Evolutionary conservation across 2,888 invertebrate genomes (phyloP).

Genomic region (Nezara viridula): DNA sequence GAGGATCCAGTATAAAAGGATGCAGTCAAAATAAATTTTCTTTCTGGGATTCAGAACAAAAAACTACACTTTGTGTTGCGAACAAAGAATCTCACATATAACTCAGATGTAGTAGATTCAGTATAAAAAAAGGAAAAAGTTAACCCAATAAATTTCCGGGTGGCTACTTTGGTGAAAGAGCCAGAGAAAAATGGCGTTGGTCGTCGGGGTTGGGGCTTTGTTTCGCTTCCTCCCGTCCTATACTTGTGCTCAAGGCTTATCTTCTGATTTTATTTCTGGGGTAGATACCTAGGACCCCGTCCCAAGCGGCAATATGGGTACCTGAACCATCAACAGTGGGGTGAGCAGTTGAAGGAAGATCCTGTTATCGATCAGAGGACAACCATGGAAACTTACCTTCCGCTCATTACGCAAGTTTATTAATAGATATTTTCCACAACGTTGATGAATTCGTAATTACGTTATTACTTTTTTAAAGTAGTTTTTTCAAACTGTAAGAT

Average conservation of each 20-base stretch:
- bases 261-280: slow-evolving; percentile 55
- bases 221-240: slow-evolving; percentile 24
- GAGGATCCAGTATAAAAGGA: slow-evolving; percentile 56
- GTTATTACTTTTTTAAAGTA: too few species aligned
- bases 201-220: slow-evolving; percentile 48
- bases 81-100: slow-evolving; percentile 64
- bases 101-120: slow-evolving; percentile 64
- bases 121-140: slow-evolving; percentile 60
- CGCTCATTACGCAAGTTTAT: too few species aligned
- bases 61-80: slow-evolving; percentile 62
- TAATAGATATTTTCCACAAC: too few species aligned
- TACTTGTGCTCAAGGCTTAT: slow-evolving; percentile 53
- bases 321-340: neutral
- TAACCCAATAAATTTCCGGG: slow-evolving; percentile 63
- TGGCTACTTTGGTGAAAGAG: slow-evolving; percentile 60
- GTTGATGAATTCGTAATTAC: too few species aligned
- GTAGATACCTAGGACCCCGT: neutral
- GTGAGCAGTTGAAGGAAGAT: neutral
- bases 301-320: neutral
- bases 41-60: slow-evolving; percentile 53
- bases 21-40: slow-evolving; percentile 59
- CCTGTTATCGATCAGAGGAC: neutral
- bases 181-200: slow-evolving; percentile 58
- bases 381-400: too few species aligned
- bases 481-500: too few species aligned